Percentiles rank a stretch among this genome's conserved stretches.
These are phyloP conservation scores for Rhagonycha fulva DNA, from an alignment of 2,888 invertebrate species.

Conservation along the genomic window DNA sequence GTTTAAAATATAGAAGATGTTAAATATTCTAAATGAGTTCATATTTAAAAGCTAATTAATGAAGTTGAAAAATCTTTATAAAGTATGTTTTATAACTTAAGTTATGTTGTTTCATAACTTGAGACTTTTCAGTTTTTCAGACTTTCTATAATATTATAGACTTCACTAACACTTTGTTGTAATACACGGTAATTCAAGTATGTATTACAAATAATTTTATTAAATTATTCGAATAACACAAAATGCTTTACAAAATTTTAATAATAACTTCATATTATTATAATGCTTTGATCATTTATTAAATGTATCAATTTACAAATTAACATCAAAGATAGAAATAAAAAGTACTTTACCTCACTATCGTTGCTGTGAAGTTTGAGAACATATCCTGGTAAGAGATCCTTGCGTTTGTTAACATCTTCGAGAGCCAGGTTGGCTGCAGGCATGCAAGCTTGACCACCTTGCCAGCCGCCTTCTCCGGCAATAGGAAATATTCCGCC, in stretches of 20 bases:
- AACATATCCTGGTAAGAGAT: conserved; percentile 89
- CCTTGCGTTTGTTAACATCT: conserved; percentile 89
- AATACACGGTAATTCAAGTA: too few relatives aligned
- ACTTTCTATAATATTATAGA: not conserved
- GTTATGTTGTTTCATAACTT: too few relatives aligned
- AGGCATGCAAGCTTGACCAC: conserved; percentile 97
- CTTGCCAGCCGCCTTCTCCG: conserved; percentile 97
- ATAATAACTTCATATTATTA: too few relatives aligned
- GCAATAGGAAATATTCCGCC: conserved; percentile 98
- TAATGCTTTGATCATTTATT: too few relatives aligned
- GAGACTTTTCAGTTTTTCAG: not conserved
- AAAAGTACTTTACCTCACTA: conserved; percentile 84
- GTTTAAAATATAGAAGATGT: not conserved
- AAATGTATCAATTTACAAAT: not conserved
- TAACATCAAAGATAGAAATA: not conserved
- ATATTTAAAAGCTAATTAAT: not conserved
- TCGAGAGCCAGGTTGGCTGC: conserved; percentile 95
- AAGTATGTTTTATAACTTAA: not conserved
- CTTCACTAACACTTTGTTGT: too few relatives aligned
- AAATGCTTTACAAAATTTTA: too few relatives aligned
- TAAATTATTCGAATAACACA: too few relatives aligned
- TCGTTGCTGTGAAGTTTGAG: conserved; percentile 93
- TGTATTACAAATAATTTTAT: too few relatives aligned
- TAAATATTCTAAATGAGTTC: not conserved
- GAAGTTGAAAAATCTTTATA: not conserved